Base-by-base conservation (phyloP, 2,888 invertebrate genomes). In the Choristoneura rosaceana region DNA sequence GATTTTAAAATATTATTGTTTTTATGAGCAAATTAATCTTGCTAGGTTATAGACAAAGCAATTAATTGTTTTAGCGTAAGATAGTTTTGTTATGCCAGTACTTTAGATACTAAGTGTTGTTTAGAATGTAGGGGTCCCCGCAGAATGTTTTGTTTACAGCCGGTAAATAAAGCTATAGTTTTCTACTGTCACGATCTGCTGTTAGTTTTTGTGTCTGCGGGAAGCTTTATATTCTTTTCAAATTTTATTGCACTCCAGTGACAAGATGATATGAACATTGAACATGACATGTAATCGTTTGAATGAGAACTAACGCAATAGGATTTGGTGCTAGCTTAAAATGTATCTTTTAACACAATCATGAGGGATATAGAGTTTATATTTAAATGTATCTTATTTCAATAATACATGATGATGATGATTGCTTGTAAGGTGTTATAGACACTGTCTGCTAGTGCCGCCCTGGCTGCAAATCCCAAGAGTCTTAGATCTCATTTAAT, bases 61-160 rank as follows among this genome's bases (percentile, higher is more conserved):
- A 63, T 68, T 50, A 33, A 63, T 47, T 68, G 63, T 73, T 68
- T 71, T 63, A 70, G 67, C 41, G 50, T 63, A 59, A 50, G 59
- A 50, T 63, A 43, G n/a, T 67, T 71, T 68, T 73, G 67, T 71
- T 68, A 50, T 73, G 61, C 14, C 41, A 63, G 68, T 63, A 47
- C 43, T 73, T 43, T 55, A 68, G 41, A 52, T 58, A 50, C 17
- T 73, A 73, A 73, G 59, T 73, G 71, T 73, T 73, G 68, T 68
- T 47, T 59, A 71, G 41, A 45, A 41, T 59, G 10, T 47, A 62
- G 55, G 62, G 55, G 8, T 71, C 62, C 61, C 52, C 67, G 52
- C 45, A 47, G 45, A 66, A 14, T 62, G 33, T 59, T 59, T 17
- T 43, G 10, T 0, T 14, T 61, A 14, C 10, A 3, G 43, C 61